Conservation (phyloP, 2,888 invertebrate genomes). For the Celastrina argiolus region DNA sequence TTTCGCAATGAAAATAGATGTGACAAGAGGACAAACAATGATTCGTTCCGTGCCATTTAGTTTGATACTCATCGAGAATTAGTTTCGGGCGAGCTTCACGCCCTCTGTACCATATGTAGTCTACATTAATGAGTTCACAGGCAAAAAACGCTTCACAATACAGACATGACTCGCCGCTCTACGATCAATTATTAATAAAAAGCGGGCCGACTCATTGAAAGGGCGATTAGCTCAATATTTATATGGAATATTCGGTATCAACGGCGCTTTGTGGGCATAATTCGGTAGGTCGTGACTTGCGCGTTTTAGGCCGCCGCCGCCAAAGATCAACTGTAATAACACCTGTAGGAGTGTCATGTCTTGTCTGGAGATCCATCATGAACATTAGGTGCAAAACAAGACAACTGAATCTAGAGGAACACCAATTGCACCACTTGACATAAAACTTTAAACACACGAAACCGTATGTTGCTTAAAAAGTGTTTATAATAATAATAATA, state of each 20-base stretch:
- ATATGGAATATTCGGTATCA: conserved; percentile 79
- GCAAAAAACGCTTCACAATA: conserved; percentile 74
- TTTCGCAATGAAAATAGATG: conserved; percentile 34
- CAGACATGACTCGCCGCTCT: conserved; percentile 72
- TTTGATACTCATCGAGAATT: conserved; percentile 55
- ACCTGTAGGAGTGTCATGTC: conserved; percentile 19
- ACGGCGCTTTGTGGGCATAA: conserved; percentile 76
- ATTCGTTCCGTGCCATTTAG: conserved; percentile 63
- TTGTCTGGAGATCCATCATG: background rate
- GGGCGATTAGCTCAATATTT: conserved; percentile 79
- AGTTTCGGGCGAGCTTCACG: conserved; percentile 55
- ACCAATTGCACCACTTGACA: too few relatives aligned
- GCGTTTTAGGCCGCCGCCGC: conserved; percentile 60
- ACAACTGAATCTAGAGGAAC: too few relatives aligned
- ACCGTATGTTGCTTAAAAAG: too few relatives aligned
- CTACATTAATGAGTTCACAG: conserved; percentile 67
- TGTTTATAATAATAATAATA: too few relatives aligned
- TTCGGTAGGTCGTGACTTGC: conserved; percentile 75
- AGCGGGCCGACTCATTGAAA: conserved; percentile 77
- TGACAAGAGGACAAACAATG: conserved; percentile 49
- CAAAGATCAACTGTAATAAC: conserved; percentile 58
- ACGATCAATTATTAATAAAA: conserved; percentile 78
- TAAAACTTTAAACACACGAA: too few relatives aligned
- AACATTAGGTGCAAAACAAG: background rate
- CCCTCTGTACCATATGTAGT: conserved; percentile 57